These are phyloP conservation scores for Peucedramus taeniatus DNA, from an alignment of 2,113 vertebrate species.

Conservation along the genomic window DNA sequence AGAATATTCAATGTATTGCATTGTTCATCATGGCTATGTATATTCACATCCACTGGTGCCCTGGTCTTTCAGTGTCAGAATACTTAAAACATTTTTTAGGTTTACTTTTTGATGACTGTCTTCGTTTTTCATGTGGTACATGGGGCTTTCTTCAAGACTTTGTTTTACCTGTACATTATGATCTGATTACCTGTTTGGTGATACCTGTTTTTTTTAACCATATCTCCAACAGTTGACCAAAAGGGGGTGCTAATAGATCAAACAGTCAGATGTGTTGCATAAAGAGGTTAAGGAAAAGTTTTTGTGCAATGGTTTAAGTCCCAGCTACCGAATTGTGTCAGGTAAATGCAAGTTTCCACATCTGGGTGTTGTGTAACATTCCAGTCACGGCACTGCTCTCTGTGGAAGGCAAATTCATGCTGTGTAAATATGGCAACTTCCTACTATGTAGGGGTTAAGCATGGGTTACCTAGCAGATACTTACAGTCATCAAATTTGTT, in stretches of 20 bases:
- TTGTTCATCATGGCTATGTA: fast-evolving
- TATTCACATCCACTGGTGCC: background rate
- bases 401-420: background rate
- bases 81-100: background rate
- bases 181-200: background rate
- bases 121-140: background rate
- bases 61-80: background rate
- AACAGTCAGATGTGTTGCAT: background rate
- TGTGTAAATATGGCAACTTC: background rate
- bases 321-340: background rate
- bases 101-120: background rate
- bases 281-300: background rate
- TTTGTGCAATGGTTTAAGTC: background rate
- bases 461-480: background rate
- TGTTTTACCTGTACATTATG: background rate
- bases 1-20: background rate
- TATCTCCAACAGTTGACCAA: constrained; percentile 39
- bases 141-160: background rate
- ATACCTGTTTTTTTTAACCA: background rate
- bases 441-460: background rate
- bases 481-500: background rate
- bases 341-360: background rate
- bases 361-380: background rate
- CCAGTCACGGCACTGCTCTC: background rate
- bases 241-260: constrained; percentile 63